Conservation (phyloP, 2,797 vertebrate species). For the Petrocephalus sullivani region DNA sequence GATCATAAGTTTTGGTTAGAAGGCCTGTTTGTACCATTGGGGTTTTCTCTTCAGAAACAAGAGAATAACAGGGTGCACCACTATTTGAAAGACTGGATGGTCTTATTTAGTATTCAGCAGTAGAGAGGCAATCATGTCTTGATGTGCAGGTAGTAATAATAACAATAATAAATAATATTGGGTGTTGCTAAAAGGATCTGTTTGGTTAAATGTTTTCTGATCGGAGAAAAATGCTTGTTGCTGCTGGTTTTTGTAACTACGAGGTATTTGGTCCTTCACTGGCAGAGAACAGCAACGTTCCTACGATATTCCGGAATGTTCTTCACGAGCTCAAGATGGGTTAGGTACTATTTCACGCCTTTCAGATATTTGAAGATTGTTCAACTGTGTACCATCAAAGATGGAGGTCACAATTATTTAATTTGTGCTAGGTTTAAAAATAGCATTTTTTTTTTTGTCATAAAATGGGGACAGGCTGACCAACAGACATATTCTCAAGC, state of each 20-base stretch:
- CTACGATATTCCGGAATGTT: neutral
- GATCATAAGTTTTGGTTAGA: conserved; percentile 67
- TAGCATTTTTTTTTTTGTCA: conserved; percentile 49
- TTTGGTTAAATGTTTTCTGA: neutral
- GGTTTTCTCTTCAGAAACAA: conserved; percentile 54
- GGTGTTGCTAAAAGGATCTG: neutral
- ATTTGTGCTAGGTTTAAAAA: conserved; percentile 14
- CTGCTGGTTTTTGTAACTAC: conserved; percentile 12
- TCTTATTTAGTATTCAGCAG: neutral
- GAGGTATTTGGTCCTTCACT: neutral
- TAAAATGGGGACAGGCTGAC: conserved; percentile 67
- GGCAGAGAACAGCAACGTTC: neutral
- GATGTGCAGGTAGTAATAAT: neutral
- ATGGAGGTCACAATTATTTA: conserved; percentile 15
- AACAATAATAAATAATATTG: neutral
- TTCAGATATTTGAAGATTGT: conserved; percentile 6
- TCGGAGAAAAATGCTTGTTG: neutral
- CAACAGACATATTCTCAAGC: conserved; percentile 74
- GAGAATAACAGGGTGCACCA: neutral
- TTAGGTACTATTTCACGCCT: conserved; percentile 7
- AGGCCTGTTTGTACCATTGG: conserved; percentile 66
- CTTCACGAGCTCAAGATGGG: conserved; percentile 3
- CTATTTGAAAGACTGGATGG: neutral
- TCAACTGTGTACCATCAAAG: conserved; percentile 5
- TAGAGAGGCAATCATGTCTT: conserved; percentile 22